Evolutionary conservation across 2,113 vertebrate species (phyloP).

Genomic region (Gavia stellata): DNA sequence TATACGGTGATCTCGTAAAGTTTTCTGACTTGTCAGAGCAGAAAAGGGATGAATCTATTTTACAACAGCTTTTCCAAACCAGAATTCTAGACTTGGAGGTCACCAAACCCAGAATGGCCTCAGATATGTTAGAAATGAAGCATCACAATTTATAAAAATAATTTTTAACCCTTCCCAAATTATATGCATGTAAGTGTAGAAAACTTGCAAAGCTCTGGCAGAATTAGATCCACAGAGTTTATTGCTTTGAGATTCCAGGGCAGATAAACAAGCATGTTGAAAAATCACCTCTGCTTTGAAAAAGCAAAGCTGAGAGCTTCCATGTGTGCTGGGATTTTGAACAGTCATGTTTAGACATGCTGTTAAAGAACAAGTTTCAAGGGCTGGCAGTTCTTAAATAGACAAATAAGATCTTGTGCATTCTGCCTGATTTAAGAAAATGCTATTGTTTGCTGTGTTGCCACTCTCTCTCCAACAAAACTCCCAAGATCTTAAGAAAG

Average conservation of each 20-base stretch:
- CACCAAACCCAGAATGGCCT: not conserved
- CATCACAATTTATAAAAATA: not conserved
- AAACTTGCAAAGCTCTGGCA: not conserved
- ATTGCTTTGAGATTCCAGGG: not conserved
- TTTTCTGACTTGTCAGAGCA: not conserved
- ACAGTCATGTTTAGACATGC: conserved; percentile 8
- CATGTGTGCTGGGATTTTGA: not conserved
- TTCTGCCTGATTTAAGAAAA: not conserved
- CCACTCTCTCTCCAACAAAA: not conserved
- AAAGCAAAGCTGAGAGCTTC: not conserved
- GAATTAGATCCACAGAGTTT: not conserved
- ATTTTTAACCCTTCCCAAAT: not conserved
- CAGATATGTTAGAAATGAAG: not conserved
- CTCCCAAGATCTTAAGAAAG: not conserved
- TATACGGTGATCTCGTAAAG: not conserved
- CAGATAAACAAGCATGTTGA: not conserved
- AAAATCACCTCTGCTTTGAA: conserved; percentile 5
- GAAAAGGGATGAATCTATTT: not conserved
- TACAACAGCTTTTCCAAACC: not conserved
- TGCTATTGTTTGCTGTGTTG: not conserved
- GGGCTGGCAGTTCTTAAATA: not conserved
- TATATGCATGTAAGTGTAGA: not conserved
- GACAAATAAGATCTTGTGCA: not conserved
- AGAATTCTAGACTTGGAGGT: not conserved
- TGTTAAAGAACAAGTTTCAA: not conserved